Conservation (phyloP, 2,113 vertebrate species). For the Hippocampus comes region DNA sequence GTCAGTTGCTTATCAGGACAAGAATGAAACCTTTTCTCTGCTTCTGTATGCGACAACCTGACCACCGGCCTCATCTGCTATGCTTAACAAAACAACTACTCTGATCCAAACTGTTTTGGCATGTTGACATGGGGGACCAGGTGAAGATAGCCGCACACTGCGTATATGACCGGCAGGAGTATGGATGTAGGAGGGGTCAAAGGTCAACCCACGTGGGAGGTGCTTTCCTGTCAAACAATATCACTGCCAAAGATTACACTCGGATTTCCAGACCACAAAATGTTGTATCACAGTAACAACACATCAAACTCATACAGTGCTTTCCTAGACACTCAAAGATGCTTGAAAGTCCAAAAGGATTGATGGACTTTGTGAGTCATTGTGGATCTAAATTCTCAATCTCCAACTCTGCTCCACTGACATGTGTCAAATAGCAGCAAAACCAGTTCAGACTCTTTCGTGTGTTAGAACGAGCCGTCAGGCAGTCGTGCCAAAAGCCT, state of each 20-base stretch:
- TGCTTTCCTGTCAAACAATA: conserved; percentile 29
- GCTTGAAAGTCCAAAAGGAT: not conserved
- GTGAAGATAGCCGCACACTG: conserved; percentile 1
- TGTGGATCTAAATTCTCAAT: not conserved
- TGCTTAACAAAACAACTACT: conserved; percentile 11
- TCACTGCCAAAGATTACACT: not conserved
- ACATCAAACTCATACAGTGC: not conserved
- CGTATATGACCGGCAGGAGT: not conserved
- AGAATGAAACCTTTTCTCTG: not conserved
- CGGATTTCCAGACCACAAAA: too few species aligned
- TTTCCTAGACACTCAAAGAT: not conserved
- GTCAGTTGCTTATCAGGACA: too few species aligned
- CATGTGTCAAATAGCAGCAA: not conserved
- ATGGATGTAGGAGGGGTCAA: conserved; percentile 20
- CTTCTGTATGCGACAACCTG: not conserved
- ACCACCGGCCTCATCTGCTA: conserved; percentile 16
- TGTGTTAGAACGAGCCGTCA: too few species aligned
- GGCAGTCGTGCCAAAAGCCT: too few species aligned
- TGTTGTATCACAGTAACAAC: not conserved
- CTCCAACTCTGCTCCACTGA: not conserved
- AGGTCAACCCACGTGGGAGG: conserved; percentile 23
- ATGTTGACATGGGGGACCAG: conserved; percentile 15
- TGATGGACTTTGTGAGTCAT: not conserved
- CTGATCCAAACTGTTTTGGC: conserved; percentile 38
- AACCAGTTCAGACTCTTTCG: not conserved